Base-by-base conservation (phyloP, 1,140 invertebrate species). In the Drosophila virilis region DNA sequence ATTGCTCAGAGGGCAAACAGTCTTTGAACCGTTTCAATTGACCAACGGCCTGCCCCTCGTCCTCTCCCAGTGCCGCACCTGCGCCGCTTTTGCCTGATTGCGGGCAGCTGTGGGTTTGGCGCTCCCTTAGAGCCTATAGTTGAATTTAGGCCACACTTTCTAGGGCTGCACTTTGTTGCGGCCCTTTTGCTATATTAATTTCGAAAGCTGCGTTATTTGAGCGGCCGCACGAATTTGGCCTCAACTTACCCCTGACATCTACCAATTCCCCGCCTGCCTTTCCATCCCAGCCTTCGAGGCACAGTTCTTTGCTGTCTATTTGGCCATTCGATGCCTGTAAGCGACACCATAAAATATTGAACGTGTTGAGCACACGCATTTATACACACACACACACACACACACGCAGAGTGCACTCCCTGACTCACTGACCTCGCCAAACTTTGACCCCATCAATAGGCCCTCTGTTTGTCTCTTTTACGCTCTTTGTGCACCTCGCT, bases 311-410 rank as follows among this genome's bases (percentile, higher is more conserved):
- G 22, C 22, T 77, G 66, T 52, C 65, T 80, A 42, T 75, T 82
- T 79, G 48, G 46, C 62, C 48, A 59, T 42, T 73, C 72, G 52
- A 50, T 77, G 82, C 78, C 83, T 83, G 83, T 80, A 88, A 88
- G 83, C 77, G 83, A 89, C 84, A 88, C 83, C 79, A 88, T 88
- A 89, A 88, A 83, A 83, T 89, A 89, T 83, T 83, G 80, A 83
- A 83, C 76, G 62, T 80, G 81, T 71, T 75, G 64, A 57, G 58
- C 62, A 81, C 73, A 59, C 48, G 54, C 65, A 75, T 60, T 37
- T 48, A n/a, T n/a, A n/a, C n/a, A n/a, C n/a, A n/a, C n/a, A 52
- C 72, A 17, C 37, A 22, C 64, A 46, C 61, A 69, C 62, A 35
- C 55, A 72, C 32, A 38, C 50, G n/a, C 28, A 35, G 52, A 55